Percentiles rank a stretch among this genome's conserved stretches.
These are phyloP conservation scores for Strigops habroptila DNA, from an alignment of 2,113 vertebrate species.

Conservation along the genomic window DNA sequence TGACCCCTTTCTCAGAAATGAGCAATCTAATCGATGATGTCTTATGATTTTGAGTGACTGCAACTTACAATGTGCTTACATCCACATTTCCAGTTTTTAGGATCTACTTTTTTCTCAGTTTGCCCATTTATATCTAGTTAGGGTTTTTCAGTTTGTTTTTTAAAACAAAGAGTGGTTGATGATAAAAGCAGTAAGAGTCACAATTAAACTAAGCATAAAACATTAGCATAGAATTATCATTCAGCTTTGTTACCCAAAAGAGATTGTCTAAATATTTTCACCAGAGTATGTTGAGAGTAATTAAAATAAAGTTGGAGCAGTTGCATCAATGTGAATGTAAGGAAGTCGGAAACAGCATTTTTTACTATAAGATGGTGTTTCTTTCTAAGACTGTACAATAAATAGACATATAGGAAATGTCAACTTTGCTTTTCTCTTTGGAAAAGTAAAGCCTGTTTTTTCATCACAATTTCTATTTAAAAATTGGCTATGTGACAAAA, in stretches of 20 bases:
- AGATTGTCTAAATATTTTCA: not conserved
- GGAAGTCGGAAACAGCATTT: not conserved
- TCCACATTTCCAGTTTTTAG: not conserved
- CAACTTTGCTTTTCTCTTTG: not conserved
- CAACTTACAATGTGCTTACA: not conserved
- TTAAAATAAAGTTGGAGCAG: not conserved
- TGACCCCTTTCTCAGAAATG: not conserved
- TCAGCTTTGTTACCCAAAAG: not conserved
- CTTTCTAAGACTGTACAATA: not conserved
- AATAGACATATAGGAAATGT: not conserved
- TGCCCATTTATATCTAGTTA: not conserved
- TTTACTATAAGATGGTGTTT: not conserved
- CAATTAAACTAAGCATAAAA: not conserved
- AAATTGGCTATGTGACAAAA: not conserved
- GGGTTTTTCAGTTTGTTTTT: not conserved
- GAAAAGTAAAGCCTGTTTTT: not conserved
- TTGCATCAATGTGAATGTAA: not conserved
- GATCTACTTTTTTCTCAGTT: not conserved
- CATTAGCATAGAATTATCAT: fast-evolving
- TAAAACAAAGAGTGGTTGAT: not conserved
- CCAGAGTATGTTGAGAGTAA: not conserved
- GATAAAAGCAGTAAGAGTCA: not conserved
- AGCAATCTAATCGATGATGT: not conserved
- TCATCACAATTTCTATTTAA: not conserved
- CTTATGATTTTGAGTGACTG: not conserved